Evolutionary conservation across 2,113 vertebrate species (phyloP).

Genomic region (Oncorhynchus mykiss): DNA sequence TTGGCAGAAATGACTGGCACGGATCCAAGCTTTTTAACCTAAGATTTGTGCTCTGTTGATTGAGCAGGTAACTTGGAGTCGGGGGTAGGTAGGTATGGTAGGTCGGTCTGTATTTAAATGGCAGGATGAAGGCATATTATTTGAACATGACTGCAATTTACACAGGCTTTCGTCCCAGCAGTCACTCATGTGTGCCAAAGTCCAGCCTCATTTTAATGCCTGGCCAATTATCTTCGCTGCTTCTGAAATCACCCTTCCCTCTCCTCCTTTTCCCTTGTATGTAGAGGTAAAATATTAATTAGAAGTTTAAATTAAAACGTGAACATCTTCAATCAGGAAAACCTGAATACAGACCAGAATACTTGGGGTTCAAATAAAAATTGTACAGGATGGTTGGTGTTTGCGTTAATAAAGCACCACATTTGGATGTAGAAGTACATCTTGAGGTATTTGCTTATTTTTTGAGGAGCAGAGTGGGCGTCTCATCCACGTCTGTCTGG

Average conservation of each 20-base stretch:
- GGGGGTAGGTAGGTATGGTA: conserved; percentile 1
- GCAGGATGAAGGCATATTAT: conserved; percentile 44
- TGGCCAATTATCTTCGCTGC: conserved; percentile 50
- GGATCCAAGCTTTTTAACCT: conserved; percentile 57
- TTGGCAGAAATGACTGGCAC: conserved; percentile 66
- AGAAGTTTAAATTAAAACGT: conserved; percentile 50
- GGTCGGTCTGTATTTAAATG: conserved; percentile 43
- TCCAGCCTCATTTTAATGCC: conserved; percentile 51
- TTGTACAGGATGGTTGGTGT: conserved; percentile 13
- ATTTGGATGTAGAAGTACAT: conserved; percentile 25
- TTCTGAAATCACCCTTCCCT: conserved; percentile 28
- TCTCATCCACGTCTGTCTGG: conserved; percentile 38
- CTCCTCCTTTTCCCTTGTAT: conserved; percentile 11
- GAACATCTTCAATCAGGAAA: conserved; percentile 46
- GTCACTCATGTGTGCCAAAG: conserved; percentile 50
- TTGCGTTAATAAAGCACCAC: conserved; percentile 16
- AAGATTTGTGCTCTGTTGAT: conserved; percentile 59
- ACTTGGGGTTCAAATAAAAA: conserved; percentile 32
- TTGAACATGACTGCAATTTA: conserved; percentile 57
- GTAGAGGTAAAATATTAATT: conserved; percentile 35
- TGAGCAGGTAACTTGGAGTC: conserved; percentile 55
- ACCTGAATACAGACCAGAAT: conserved; percentile 21
- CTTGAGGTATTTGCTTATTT: conserved; percentile 1
- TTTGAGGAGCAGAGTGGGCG: conserved; percentile 29
- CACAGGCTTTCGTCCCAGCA: conserved; percentile 47